phyloP scores from a whole-genome alignment of 1,140 invertebrate genomes.

The Andricus grossulariae region DNA sequence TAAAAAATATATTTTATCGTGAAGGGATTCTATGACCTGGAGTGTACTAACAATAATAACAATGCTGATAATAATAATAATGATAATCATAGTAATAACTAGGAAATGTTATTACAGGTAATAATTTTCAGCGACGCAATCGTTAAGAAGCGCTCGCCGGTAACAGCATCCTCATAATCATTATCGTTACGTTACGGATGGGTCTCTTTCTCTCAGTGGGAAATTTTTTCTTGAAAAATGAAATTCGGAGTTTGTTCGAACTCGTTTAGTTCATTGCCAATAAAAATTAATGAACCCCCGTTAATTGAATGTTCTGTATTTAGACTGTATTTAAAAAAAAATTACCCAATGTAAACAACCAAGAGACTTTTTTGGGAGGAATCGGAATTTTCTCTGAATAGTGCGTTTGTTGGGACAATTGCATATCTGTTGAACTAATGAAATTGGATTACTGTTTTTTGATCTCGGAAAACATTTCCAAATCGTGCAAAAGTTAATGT shows the following conservation, averaged over 20 bases:
- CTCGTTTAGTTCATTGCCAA: constrained; percentile 22
- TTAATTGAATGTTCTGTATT: constrained; percentile 25
- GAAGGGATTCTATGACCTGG: neutral
- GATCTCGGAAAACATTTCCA: neutral
- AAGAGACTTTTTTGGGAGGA: constrained; percentile 27
- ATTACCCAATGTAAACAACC: neutral
- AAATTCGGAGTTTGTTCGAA: constrained; percentile 3
- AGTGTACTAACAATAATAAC: constrained; percentile 49
- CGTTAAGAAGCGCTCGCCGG: constrained; percentile 74
- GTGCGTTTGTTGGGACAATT: neutral
- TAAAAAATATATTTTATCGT: neutral
- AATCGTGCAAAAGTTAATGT: too few species aligned
- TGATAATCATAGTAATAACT: constrained; percentile 71
- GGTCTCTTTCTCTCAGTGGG: constrained; percentile 49
- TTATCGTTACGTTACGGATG: constrained; percentile 74
- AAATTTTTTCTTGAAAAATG: constrained; percentile 5
- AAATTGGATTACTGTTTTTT: constrained; percentile 23
- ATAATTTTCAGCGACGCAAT: constrained; percentile 76
- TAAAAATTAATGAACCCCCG: constrained; percentile 16
- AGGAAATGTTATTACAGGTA: constrained; percentile 74
- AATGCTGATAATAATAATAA: constrained; percentile 64
- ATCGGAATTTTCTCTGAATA: constrained; percentile 5
- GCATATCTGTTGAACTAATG: neutral
- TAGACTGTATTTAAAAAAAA: neutral
- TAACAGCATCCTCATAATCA: constrained; percentile 75